A percentile compares a stretch with the other conserved stretches of the same genome.
Evolutionary conservation across 2,113 vertebrate species (phyloP).

Genomic region (Rhombomys opimus): DNA sequence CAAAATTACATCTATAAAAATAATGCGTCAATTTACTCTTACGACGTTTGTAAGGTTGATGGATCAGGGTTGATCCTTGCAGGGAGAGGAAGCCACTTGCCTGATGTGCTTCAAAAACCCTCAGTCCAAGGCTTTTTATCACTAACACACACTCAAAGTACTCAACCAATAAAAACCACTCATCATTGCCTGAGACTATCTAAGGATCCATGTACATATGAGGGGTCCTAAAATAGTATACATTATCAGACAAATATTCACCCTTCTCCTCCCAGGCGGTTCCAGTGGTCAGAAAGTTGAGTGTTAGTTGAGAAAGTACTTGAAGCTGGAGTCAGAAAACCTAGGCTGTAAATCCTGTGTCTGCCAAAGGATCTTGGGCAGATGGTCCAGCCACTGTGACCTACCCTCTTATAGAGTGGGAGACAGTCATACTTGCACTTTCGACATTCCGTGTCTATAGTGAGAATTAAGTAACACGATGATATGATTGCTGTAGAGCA

Average conservation of each 20-base stretch:
- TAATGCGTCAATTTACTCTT: constrained; percentile 44
- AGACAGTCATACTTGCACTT: constrained; percentile 32
- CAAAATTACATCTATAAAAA: constrained; percentile 4
- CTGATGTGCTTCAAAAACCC: constrained; percentile 28
- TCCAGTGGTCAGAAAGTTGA: not conserved
- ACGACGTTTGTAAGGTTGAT: constrained; percentile 13
- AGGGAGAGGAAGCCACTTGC: constrained; percentile 20
- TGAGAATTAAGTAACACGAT: constrained; percentile 56
- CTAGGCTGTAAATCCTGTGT: not conserved
- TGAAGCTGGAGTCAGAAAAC: constrained; percentile 46
- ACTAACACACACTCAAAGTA: not conserved
- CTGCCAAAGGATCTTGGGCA: constrained; percentile 22
- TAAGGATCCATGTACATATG: constrained; percentile 47
- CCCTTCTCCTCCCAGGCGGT: constrained; percentile 13
- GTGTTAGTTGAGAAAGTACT: constrained; percentile 50
- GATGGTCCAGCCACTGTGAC: constrained; percentile 27
- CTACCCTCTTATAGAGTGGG: constrained; percentile 21
- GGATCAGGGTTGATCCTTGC: not conserved
- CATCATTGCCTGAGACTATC: not conserved
- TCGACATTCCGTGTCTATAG: not conserved
- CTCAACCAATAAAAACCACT: not conserved
- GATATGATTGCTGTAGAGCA: constrained; percentile 13
- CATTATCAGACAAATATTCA: constrained; percentile 48
- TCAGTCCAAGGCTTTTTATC: not conserved
- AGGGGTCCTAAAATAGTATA: constrained; percentile 8